Percentiles rank a stretch among this genome's conserved stretches.
Conservation (phyloP, 1,140 invertebrate species). For the Brachionus sp. region DNA sequence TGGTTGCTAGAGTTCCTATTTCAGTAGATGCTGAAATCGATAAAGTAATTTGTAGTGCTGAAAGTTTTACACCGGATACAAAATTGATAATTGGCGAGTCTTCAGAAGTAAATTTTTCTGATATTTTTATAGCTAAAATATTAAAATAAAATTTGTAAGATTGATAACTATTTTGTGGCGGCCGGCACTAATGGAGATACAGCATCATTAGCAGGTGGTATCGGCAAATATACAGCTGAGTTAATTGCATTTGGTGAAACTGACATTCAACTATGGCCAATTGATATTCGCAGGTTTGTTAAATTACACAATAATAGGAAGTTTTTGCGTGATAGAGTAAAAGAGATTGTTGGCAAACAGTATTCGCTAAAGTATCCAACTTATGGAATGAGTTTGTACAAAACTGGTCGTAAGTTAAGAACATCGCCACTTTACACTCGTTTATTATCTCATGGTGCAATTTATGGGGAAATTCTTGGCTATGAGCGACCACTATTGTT, state of each 20-base stretch:
- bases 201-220: constrained; percentile 83
- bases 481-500: constrained; percentile 83
- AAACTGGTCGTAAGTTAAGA: constrained; percentile 80
- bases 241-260: constrained; percentile 75
- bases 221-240: constrained; percentile 83
- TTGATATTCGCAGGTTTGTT: constrained; percentile 87
- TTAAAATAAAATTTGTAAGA: constrained; percentile 62
- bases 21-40: constrained; percentile 69
- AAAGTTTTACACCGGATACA: constrained; percentile 82
- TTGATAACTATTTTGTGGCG: constrained; percentile 88
- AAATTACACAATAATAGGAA: constrained; percentile 91
- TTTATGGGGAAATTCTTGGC: constrained; percentile 96
- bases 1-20: constrained; percentile 76
- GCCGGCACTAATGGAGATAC: constrained; percentile 92
- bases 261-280: constrained; percentile 75
- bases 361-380: constrained; percentile 43
- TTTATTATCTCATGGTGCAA: constrained; percentile 82
- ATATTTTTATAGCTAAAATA: too few relatives aligned
- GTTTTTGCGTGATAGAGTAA: constrained; percentile 84
- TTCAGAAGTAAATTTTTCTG: constrained; percentile 68
- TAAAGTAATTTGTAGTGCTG: constrained; percentile 77
- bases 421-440: constrained; percentile 94
- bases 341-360: constrained; percentile 67
- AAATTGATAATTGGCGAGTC: constrained; percentile 74
- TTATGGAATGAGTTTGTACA: constrained; percentile 61